Percentiles rank a stretch among this genome's conserved stretches.
Conservation (phyloP, 2,888 invertebrate genomes). For the Mellilla xanthometata region DNA sequence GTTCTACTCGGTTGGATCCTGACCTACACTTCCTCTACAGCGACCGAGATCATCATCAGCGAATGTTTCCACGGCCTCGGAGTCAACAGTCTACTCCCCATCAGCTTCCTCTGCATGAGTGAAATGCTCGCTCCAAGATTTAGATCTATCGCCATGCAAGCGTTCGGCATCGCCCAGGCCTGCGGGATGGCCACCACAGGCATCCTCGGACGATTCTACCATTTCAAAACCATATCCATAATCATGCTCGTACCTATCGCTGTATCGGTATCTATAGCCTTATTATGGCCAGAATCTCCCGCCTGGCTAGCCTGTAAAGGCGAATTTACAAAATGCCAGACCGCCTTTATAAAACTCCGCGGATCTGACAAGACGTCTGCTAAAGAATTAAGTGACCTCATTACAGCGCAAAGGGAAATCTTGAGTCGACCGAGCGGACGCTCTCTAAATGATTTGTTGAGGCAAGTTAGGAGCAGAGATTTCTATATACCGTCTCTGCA, state of each 20-base stretch:
- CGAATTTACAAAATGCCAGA: conserved; percentile 14
- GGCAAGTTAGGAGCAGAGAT: conserved; percentile 12
- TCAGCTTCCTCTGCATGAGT: conserved; percentile 13
- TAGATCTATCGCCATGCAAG: conserved; percentile 8
- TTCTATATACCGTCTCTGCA: conserved; percentile 23
- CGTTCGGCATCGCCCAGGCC: conserved; percentile 7
- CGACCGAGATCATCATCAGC: conserved; percentile 8
- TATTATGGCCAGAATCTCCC: conserved; percentile 27
- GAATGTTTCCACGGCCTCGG: conserved; percentile 16
- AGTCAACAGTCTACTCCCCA: conserved; percentile 9
- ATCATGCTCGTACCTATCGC: conserved; percentile 7
- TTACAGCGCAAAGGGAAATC: conserved; percentile 7
- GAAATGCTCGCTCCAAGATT: conserved; percentile 19
- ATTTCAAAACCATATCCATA: conserved; percentile 8
- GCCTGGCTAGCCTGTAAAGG: conserved; percentile 24
- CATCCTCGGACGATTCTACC: conserved; percentile 11
- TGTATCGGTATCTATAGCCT: conserved; percentile 5
- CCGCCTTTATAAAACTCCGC: conserved; percentile 18
- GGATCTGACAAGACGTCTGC: conserved; percentile 6
- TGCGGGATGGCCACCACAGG: conserved; percentile 6
- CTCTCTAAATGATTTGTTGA: not conserved
- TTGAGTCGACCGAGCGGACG: not conserved
- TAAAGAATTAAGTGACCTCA: conserved; percentile 18
- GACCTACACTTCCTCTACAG: conserved; percentile 6
- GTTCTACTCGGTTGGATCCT: conserved; percentile 17